These are phyloP conservation scores for Neomorphus geoffroyi DNA, from an alignment of 2,797 vertebrate genomes.

Conservation along the genomic window DNA sequence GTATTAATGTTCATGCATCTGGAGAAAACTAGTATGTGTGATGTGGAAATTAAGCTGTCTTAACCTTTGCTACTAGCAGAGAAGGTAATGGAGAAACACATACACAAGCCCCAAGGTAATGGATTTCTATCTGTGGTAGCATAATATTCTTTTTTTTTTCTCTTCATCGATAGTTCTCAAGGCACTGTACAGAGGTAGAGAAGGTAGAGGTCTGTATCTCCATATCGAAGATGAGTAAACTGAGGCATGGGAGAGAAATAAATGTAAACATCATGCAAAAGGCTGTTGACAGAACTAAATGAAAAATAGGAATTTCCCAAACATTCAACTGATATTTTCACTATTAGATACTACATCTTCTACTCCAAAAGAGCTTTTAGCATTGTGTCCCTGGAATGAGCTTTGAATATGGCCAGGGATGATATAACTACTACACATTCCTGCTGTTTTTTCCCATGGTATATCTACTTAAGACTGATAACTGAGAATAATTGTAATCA, in stretches of 20 bases:
- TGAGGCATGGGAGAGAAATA: background rate
- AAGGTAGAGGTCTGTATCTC: background rate
- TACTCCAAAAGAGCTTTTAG: background rate
- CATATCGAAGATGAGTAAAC: background rate
- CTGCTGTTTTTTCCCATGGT: accelerated
- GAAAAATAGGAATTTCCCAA: background rate
- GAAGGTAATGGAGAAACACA: background rate
- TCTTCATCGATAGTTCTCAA: background rate
- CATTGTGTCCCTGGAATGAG: background rate
- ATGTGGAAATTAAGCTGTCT: background rate
- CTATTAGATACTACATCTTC: background rate
- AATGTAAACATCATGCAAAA: background rate
- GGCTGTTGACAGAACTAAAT: background rate
- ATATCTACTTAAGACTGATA: background rate
- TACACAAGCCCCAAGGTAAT: background rate
- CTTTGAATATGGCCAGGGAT: background rate
- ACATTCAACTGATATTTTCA: background rate
- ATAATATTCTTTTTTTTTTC: background rate
- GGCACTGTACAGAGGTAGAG: background rate
- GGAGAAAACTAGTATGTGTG: background rate
- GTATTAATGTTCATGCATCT: background rate
- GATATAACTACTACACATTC: background rate
- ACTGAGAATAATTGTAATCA: background rate
- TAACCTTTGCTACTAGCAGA: background rate
- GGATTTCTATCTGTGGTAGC: background rate